phyloP scores from a whole-genome alignment of 2,797 vertebrate species.

The Mormyrops attenuatus region DNA sequence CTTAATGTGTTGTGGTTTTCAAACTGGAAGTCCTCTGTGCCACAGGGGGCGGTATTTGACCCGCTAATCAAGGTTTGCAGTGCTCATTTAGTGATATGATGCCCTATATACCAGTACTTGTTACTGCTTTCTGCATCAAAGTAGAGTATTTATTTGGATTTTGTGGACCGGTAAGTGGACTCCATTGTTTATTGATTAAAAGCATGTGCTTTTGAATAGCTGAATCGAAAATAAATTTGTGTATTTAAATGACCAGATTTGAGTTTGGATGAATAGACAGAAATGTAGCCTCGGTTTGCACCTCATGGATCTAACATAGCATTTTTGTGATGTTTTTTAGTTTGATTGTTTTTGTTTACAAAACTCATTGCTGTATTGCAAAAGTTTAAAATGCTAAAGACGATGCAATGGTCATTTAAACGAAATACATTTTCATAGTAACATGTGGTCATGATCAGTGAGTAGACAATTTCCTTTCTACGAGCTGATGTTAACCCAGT shows the following conservation, averaged over 20 bases:
- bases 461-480: neutral
- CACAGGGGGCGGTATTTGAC: neutral
- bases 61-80: neutral
- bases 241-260: no score
- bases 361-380: neutral
- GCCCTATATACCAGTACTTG: neutral
- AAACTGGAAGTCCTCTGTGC: neutral
- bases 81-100: neutral
- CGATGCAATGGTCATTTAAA: neutral
- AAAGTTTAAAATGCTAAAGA: neutral
- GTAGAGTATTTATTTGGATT: neutral
- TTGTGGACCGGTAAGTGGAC: no score
- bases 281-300: neutral
- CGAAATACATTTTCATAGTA: neutral
- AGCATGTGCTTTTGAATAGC: neutral
- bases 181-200: neutral
- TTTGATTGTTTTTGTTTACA: neutral
- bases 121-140: neutral
- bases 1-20: neutral
- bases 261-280: neutral
- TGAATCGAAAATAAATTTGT: neutral
- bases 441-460: neutral
- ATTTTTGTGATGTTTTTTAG: neutral
- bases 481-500: neutral
- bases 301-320: neutral